Evolutionary conservation across 1,140 invertebrate species (phyloP).

Genomic region (Bombus difficillimus): DNA sequence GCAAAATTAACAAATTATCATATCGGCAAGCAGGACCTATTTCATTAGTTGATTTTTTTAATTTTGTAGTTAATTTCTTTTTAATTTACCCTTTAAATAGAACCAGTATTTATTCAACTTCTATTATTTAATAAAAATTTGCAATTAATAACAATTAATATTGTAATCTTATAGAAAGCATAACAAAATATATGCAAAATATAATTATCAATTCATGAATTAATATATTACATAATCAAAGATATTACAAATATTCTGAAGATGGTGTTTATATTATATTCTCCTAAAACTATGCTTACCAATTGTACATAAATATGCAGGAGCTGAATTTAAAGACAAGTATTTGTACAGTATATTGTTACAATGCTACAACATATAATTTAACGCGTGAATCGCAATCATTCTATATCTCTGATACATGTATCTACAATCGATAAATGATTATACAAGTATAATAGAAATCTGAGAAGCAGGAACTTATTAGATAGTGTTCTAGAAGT

Average conservation of each 20-base stretch:
- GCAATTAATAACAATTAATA: too few species aligned
- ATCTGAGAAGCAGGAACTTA: slow-evolving; percentile 16
- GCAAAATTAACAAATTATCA: background rate
- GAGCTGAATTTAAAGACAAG: too few species aligned
- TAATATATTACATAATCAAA: too few species aligned
- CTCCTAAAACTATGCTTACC: too few species aligned
- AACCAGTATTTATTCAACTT: background rate
- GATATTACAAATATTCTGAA: too few species aligned
- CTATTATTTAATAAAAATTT: background rate
- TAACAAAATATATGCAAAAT: too few species aligned
- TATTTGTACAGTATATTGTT: background rate
- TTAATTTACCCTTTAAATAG: too few species aligned
- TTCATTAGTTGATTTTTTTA: background rate
- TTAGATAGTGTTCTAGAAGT: background rate
- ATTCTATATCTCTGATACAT: too few species aligned
- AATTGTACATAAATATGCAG: too few species aligned
- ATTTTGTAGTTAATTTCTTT: too few species aligned
- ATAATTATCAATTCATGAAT: too few species aligned
- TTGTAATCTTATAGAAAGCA: too few species aligned
- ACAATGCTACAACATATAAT: background rate
- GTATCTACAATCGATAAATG: background rate
- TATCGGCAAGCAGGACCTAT: background rate
- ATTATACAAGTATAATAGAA: slow-evolving; percentile 6
- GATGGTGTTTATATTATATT: background rate
- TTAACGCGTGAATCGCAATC: background rate